Evolutionary conservation across 2,797 vertebrate genomes (phyloP), one percentile per base, ranked within the genome.

Genomic region (Mastacembelus armatus): DNA sequence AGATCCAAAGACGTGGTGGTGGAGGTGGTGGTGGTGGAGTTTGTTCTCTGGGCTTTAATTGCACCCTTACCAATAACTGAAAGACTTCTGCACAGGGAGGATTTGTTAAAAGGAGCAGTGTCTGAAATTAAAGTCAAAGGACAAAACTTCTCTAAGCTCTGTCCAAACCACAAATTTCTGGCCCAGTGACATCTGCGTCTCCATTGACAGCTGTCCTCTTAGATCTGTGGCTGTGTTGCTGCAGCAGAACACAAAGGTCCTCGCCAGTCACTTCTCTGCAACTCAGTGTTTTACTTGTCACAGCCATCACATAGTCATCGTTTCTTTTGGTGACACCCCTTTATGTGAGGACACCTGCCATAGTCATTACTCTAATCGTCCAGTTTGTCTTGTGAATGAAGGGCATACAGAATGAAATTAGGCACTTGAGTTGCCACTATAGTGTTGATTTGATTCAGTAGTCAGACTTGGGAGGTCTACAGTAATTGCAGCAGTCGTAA

Each of bases 11-110:
- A 74, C 80, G 51, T 8, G 5, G 21, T 8, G 67, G 64, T 16
- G 30, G 47, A 89, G 82, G 90, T 85, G 24, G 64, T 16, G 30
- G 47, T 89, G 82, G 90, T 85, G 24, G 84, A 78, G 73, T 90
- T 90, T 86, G 85, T 81, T 88, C 84, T 76, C 49, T 73, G 70
- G 70, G 56, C 71, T 86, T 88, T 88, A 87, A 91, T 88, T 91
- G 85, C 73, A 77, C 56, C 36, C 7, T 2, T 78, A 77, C 84
- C 83, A 68, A 71, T 86, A 85, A 69, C 50, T 69, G 62, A 52
- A 48, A 64, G 55, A 65, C 38, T 30, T 74, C 40, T 48, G 26
- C 43, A 22, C 14, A 27, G 52, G 36, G 42, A 42, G 59, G 52
- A 71, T 84, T 78, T 79, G 66, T 74, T 65, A 58, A 63, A 72